Conservation (phyloP, 1,140 invertebrate species). For the Monomorium pharaonis region DNA sequence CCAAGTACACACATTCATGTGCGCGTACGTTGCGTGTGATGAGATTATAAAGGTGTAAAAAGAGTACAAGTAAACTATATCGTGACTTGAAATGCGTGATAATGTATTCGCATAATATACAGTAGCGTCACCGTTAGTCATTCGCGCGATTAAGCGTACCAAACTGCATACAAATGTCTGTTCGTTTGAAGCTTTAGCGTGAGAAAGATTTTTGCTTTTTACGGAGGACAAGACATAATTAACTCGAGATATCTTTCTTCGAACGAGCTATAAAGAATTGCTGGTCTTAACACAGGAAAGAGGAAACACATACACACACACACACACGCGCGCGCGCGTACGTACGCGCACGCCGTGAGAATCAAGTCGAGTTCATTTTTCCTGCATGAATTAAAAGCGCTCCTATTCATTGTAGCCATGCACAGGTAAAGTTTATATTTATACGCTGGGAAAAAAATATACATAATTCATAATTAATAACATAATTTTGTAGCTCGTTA, state of each 20-base stretch:
- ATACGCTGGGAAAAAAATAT: background rate
- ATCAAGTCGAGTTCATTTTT: conserved; percentile 74
- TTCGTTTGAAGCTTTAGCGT: conserved; percentile 58
- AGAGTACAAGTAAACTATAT: background rate
- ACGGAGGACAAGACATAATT: conserved; percentile 62
- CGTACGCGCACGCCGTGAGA: conserved; percentile 66
- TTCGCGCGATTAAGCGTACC: conserved; percentile 36
- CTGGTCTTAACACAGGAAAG: conserved; percentile 71
- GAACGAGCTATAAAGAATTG: conserved; percentile 70
- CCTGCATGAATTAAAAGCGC: conserved; percentile 73
- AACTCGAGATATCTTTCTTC: conserved; percentile 71
- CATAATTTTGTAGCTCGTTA: background rate
- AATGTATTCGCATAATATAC: conserved; percentile 37
- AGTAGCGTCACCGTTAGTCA: conserved; percentile 33
- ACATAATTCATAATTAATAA: conserved; percentile 22
- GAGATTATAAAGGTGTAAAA: background rate
- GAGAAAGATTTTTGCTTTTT: conserved; percentile 73
- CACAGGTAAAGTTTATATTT: conserved; percentile 39
- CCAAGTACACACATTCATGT: background rate
- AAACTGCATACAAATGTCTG: conserved; percentile 46
- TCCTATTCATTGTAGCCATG: conserved; percentile 39
- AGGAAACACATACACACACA: conserved; percentile 60
- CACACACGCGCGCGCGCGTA: background rate
- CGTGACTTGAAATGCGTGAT: background rate
- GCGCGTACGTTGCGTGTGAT: background rate